A percentile compares a stretch with the other conserved stretches of the same genome.
Conservation (phyloP, 2,113 vertebrate species). For the Leptosomus discolor region DNA sequence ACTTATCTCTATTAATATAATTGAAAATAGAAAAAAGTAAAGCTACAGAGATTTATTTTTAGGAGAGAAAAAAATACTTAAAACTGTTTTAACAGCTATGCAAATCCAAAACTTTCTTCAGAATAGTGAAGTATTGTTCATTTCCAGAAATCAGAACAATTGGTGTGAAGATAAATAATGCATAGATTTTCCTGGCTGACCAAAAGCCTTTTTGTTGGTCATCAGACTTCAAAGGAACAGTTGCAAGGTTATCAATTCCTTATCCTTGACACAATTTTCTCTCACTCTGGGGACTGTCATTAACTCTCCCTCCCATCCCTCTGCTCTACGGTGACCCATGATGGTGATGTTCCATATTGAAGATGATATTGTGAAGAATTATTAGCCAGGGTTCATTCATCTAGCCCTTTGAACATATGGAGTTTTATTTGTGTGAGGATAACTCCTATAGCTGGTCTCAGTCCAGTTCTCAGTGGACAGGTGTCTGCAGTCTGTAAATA, state of each 20-base stretch:
- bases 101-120: background rate
- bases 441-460: background rate
- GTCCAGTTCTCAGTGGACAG: background rate
- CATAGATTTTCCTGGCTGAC: background rate
- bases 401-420: background rate
- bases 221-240: background rate
- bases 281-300: background rate
- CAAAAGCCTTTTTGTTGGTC: background rate
- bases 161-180: no score
- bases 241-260: background rate
- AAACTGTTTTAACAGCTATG: background rate
- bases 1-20: background rate
- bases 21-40: background rate
- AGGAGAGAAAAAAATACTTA: background rate
- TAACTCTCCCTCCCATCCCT: background rate
- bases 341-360: rapidly evolving
- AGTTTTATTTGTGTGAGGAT: background rate
- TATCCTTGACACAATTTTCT: background rate
- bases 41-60: background rate
- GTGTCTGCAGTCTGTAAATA: background rate
- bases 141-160: background rate
- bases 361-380: background rate
- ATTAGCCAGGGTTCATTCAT: background rate
- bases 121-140: background rate
- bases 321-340: background rate